These are phyloP conservation scores for Aeoliscus strigatus DNA, from an alignment of 2,797 vertebrate genomes.

Conservation along the genomic window DNA sequence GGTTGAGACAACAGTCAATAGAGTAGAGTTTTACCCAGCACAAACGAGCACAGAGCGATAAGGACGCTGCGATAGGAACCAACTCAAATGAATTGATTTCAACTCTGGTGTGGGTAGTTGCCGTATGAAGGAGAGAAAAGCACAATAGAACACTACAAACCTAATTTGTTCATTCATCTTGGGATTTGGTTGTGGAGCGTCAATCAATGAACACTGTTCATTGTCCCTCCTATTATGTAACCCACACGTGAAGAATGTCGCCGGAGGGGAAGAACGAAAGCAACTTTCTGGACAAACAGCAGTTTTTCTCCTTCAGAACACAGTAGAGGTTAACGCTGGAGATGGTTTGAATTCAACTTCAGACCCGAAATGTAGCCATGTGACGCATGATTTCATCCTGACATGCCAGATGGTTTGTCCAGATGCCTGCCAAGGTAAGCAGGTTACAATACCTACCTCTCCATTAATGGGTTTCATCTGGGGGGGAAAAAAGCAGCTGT, in stretches of 20 bases:
- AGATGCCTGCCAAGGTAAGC: not conserved
- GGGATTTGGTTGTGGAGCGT: constrained; percentile 2
- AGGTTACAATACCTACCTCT: constrained; percentile 14
- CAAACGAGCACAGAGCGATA: too few relatives aligned
- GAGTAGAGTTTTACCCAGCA: constrained; percentile 6
- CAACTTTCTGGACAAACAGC: too few relatives aligned
- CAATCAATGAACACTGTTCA: constrained; percentile 11
- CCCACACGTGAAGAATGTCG: constrained; percentile 13
- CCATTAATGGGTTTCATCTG: constrained; percentile 42
- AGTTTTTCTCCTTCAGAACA: too few relatives aligned
- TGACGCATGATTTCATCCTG: constrained; percentile 23
- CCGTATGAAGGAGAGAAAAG: constrained; percentile 7
- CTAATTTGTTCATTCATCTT: constrained; percentile 7
- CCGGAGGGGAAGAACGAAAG: too few relatives aligned
- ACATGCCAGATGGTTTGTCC: too few relatives aligned
- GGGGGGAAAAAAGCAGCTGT: constrained; percentile 32
- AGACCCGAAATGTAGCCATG: constrained; percentile 38
- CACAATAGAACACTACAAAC: constrained; percentile 4
- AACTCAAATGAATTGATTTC: too few relatives aligned
- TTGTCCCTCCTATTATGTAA: not conserved
- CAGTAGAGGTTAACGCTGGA: constrained; percentile 3
- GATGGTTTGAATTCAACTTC: too few relatives aligned
- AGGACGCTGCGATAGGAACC: too few relatives aligned
- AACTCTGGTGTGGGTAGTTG: too few relatives aligned
- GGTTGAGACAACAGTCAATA: constrained; percentile 19